A percentile compares a stretch with the other conserved stretches of the same genome.
phyloP scores from a whole-genome alignment of 2,888 invertebrate genomes.

The Cremastinae sp. region DNA sequence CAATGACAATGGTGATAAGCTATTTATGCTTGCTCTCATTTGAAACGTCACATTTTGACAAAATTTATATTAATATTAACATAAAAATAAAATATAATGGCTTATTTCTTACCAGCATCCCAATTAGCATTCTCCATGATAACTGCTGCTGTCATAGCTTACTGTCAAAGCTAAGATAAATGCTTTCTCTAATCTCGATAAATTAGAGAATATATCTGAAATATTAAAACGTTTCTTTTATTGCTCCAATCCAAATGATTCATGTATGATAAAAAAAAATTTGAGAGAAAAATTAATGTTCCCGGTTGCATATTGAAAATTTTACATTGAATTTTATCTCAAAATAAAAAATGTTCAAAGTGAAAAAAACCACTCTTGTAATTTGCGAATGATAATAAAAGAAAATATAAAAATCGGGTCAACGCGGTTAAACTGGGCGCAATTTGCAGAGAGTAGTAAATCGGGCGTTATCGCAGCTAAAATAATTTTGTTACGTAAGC shows the following conservation, averaged over 20 bases:
- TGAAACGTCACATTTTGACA: neutral
- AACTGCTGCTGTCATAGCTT: slow-evolving; percentile 83
- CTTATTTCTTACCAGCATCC: slow-evolving; percentile 82
- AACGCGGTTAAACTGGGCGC: slow-evolving; percentile 38
- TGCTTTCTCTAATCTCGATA: slow-evolving; percentile 27
- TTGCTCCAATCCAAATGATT: no score
- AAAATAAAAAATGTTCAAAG: no score
- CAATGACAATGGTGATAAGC: no score
- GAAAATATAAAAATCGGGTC: slow-evolving; percentile 63
- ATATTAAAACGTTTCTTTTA: slow-evolving; percentile 30
- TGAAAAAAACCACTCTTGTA: no score
- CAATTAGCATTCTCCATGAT: slow-evolving; percentile 84
- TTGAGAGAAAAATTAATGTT: neutral
- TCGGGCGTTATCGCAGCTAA: slow-evolving; percentile 66
- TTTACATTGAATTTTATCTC: no score
- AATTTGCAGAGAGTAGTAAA: slow-evolving; percentile 15
- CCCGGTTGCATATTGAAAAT: neutral
- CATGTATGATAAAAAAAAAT: no score
- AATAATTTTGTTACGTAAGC: slow-evolving; percentile 78
- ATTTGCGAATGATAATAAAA: no score
- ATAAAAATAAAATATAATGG: slow-evolving; percentile 4
- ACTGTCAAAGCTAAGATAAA: slow-evolving; percentile 48
- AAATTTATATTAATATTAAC: neutral
- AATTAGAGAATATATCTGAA: slow-evolving; percentile 29
- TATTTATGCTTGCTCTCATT: no score